A percentile compares a stretch with the other conserved stretches of the same genome.
Evolutionary conservation across 2,113 vertebrate genomes (phyloP).

Genomic region (Mobula birostris): DNA sequence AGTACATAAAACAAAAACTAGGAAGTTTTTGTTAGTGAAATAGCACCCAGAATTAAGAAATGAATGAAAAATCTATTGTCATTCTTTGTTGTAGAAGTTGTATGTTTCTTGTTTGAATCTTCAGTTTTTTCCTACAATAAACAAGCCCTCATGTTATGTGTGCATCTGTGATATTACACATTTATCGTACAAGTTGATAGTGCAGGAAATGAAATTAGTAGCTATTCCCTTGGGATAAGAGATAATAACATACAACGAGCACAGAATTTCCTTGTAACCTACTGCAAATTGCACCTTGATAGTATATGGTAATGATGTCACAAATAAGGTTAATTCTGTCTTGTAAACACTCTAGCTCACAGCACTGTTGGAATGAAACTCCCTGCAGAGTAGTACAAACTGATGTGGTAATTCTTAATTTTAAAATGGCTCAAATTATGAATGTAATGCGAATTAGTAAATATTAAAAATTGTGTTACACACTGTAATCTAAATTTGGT

Average conservation of each 20-base stretch:
- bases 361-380: not conserved
- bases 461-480: not conserved
- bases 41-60: not conserved
- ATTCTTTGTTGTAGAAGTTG: not conserved
- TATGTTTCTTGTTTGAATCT: not conserved
- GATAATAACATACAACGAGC: not conserved
- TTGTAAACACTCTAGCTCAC: not conserved
- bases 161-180: not conserved
- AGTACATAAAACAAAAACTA: not conserved
- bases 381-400: not conserved
- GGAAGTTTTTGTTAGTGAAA: not conserved
- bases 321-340: slow-evolving; percentile 10
- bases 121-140: not conserved
- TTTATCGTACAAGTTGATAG: not conserved
- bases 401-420: slow-evolving; percentile 14
- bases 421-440: not conserved
- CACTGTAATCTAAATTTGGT: not conserved
- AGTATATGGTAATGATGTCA: slow-evolving; percentile 4
- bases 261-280: not conserved
- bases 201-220: not conserved
- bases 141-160: not conserved
- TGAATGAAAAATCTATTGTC: not conserved
- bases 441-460: not conserved
- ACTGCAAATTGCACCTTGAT: not conserved
- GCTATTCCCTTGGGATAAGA: not conserved